These are phyloP conservation scores for Hyalella azteca DNA, from an alignment of 2,888 invertebrate species.

Conservation along the genomic window DNA sequence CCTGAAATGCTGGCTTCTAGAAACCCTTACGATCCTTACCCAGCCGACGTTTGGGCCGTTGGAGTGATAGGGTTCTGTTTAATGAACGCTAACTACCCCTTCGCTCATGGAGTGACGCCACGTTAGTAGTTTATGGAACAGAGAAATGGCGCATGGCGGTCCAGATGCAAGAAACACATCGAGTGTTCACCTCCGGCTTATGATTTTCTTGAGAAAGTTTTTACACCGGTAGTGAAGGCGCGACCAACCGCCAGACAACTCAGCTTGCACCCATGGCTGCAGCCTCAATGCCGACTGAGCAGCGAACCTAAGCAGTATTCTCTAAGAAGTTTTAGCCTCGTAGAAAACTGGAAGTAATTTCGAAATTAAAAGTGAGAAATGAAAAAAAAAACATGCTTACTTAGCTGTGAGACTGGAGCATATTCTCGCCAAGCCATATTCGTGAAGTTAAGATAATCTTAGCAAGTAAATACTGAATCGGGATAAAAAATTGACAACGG, in stretches of 20 bases:
- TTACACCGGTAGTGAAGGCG: background rate
- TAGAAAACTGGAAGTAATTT: too few relatives aligned
- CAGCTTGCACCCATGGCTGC: constrained; percentile 14
- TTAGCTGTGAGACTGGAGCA: too few relatives aligned
- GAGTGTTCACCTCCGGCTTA: background rate
- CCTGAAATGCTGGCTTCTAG: constrained; percentile 33
- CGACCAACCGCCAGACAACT: constrained; percentile 29
- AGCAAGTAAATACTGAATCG: too few relatives aligned
- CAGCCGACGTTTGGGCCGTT: constrained; percentile 39
- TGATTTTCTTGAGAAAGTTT: background rate
- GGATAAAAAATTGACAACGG: too few relatives aligned
- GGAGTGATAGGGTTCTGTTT: constrained; percentile 40
- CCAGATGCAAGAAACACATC: constrained; percentile 12
- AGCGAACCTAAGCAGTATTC: too few relatives aligned
- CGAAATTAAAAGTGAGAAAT: too few relatives aligned
- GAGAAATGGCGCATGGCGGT: constrained; percentile 17
- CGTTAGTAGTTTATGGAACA: constrained; percentile 16
- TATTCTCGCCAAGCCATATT: too few relatives aligned
- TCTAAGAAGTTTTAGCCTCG: too few relatives aligned
- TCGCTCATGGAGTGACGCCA: constrained; percentile 5
- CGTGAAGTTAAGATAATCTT: too few relatives aligned
- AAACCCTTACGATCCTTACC: constrained; percentile 40
- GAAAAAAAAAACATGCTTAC: too few relatives aligned
- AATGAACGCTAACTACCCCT: constrained; percentile 36
- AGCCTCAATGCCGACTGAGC: background rate